Conservation (phyloP, 2,113 vertebrate genomes). For the Semicossyphus pulcher region DNA sequence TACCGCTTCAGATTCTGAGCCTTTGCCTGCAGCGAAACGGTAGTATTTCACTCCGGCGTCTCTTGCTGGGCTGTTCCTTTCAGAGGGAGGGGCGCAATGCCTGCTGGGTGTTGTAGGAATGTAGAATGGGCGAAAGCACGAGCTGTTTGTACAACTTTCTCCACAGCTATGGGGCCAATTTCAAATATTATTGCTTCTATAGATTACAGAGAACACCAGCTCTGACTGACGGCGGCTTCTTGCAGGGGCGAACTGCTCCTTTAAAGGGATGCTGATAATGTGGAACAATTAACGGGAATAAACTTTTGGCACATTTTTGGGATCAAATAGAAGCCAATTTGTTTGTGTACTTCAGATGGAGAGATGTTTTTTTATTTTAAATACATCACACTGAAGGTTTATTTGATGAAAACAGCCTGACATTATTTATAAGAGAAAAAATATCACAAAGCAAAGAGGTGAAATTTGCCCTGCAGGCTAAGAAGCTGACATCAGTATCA, state of each 20-base stretch:
- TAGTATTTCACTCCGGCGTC: too few relatives aligned
- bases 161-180: too few relatives aligned
- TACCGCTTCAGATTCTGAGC: too few relatives aligned
- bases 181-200: too few relatives aligned
- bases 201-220: not conserved
- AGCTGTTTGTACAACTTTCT: too few relatives aligned
- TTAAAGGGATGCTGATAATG: not conserved
- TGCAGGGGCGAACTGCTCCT: too few relatives aligned
- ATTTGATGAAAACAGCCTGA: not conserved
- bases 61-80: too few relatives aligned
- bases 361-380: not conserved
- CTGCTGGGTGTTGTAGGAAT: too few relatives aligned
- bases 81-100: too few relatives aligned
- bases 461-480: conserved; percentile 33
- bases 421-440: conserved; percentile 2
- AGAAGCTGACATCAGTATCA: conserved; percentile 59
- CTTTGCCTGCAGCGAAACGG: too few relatives aligned
- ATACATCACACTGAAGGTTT: not conserved
- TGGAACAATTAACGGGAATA: not conserved
- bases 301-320: not conserved
- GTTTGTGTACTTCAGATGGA: not conserved
- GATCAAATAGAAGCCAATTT: not conserved
- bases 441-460: conserved; percentile 13
- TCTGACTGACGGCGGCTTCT: conserved; percentile 7
- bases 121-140: too few relatives aligned